Conservation (phyloP, 2,113 vertebrate species). For the Aegithalos caudatus region DNA sequence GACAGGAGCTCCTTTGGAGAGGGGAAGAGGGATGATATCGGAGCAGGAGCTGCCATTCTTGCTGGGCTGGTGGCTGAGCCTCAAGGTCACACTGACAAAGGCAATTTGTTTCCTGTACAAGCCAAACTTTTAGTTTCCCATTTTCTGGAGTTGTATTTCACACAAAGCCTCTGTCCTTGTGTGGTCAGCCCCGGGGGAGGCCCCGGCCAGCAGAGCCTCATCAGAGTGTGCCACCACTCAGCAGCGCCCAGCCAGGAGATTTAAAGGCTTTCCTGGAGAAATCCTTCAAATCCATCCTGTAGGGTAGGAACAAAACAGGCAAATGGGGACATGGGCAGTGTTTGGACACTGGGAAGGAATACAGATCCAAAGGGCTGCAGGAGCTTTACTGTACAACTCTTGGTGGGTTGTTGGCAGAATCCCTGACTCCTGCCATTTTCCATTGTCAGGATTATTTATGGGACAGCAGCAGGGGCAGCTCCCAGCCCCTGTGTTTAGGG, state of each 20-base stretch:
- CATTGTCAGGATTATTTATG: not conserved
- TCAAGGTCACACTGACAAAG: slow-evolving; percentile 5
- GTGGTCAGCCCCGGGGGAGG: not conserved
- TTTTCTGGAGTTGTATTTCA: not conserved
- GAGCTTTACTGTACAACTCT: not conserved
- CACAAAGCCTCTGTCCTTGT: not conserved
- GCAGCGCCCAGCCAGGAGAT: not conserved
- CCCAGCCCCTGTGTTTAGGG: not conserved
- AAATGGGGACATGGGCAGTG: not conserved
- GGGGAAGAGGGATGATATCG: not conserved
- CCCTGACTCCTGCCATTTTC: not conserved
- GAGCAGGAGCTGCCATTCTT: not conserved
- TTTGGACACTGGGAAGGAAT: not conserved
- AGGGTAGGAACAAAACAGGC: not conserved
- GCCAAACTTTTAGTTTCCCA: not conserved
- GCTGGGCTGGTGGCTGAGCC: not conserved
- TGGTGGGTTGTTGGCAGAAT: not conserved
- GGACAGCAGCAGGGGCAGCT: not conserved
- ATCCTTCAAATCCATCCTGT: slow-evolving; percentile 11
- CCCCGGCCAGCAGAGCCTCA: not conserved
- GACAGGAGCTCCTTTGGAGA: not conserved
- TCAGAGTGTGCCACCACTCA: not conserved
- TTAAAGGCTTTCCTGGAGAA: slow-evolving; percentile 10
- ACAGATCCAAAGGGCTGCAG: not conserved
- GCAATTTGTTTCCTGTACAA: not conserved